Evolutionary conservation across 2,888 invertebrate genomes (phyloP).

Genomic region (Eupithecia dodoneata): DNA sequence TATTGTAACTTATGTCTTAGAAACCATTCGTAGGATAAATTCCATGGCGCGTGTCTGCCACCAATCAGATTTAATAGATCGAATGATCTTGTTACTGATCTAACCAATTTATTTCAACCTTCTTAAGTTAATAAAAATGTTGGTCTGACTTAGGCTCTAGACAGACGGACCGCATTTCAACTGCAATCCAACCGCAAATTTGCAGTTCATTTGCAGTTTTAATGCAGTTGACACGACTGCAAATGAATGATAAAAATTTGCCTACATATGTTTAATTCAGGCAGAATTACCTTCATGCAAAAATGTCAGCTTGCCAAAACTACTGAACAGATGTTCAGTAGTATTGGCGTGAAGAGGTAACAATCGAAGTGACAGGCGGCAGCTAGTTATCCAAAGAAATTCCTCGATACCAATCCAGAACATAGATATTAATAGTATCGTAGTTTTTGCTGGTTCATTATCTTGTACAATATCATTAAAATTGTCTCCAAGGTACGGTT

Average conservation of each 20-base stretch:
- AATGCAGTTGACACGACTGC: no score
- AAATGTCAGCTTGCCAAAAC: no score
- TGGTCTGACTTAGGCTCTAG: not conserved
- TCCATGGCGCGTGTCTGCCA: not conserved
- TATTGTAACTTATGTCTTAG: not conserved
- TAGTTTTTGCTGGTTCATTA: constrained; percentile 28
- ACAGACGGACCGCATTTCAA: no score
- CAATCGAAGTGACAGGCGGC: not conserved
- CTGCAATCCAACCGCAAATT: no score
- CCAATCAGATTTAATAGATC: not conserved
- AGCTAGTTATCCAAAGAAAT: constrained; percentile 3
- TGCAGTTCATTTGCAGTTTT: no score
- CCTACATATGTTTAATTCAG: no score
- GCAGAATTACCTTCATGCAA: no score
- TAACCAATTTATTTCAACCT: not conserved
- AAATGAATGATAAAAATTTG: no score
- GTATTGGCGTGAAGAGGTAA: no score
- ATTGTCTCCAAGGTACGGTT: constrained; percentile 31
- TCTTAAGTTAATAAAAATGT: not conserved
- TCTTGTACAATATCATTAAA: constrained; percentile 32
- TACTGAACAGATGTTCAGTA: no score
- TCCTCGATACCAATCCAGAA: constrained; percentile 16
- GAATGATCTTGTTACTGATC: constrained; percentile 3
- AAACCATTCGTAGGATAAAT: not conserved
- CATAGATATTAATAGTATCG: constrained; percentile 7